Base-by-base conservation (phyloP, 2,113 vertebrate species). In the Malurus cyaneus region DNA sequence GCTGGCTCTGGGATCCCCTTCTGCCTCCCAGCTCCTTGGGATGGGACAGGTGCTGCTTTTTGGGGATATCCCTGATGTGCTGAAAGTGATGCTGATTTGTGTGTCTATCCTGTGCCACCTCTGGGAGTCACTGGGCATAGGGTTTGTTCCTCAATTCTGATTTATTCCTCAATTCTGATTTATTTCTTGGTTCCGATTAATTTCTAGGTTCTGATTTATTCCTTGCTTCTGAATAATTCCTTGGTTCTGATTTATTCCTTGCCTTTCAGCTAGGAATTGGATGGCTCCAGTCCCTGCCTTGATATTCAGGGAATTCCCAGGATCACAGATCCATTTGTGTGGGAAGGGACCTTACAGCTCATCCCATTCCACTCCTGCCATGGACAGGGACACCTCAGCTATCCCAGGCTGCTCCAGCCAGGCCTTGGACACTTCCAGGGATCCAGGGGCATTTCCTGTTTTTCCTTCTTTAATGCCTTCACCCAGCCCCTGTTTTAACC, bases 331-430 rank as follows among this genome's bases (percentile, higher is more conserved):
- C 20, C n/a, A 18, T 79, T 49, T 62, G 24, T 28, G 41, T 34
- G 21, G 29, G 42, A 34, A 56, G 13, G 29, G 31, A 31, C 34
- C 31, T 26, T 14, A 6, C 54, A 56, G n/a, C 1, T 18, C 28
- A 31, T 28, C 56, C 41, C 5, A 2, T 14, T 1, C 29, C 34
- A 47, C 18, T 7, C 32, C 25, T 36, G 72, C 64, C n/a, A 7
- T 17, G 23, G 47, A 2, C 39, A 86, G 64, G 41, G 42, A 34
- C 50, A 57, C 17, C 11, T 80, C 21, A 20, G 8, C 16, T 9
- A 5, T 4, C 11, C 57, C 50, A 57, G 31, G 3, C 0, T 49
- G 49, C 42, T 64, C 34, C 14, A 8, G 0, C 19, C n/a, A 34
- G 49, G 34, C 49, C 34, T 71, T 42, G 50, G 34, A 34, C 20